Evolutionary conservation across 1,140 invertebrate species (phyloP).

Genomic region (Drosophila repleta): DNA sequence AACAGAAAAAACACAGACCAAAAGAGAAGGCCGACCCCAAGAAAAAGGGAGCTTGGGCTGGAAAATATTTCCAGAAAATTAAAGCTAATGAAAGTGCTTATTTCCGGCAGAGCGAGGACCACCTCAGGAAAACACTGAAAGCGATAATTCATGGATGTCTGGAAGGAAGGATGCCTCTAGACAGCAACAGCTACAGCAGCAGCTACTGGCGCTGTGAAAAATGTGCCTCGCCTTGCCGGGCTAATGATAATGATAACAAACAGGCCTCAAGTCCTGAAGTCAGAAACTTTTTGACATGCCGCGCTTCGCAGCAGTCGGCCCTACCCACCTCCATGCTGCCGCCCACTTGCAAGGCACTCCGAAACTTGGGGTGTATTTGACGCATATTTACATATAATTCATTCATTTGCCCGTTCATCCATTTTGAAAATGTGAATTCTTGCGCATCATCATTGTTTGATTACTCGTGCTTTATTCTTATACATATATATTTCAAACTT

Average conservation of each 20-base stretch:
- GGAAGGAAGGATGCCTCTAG: conserved; percentile 1
- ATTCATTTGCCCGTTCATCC: conserved; percentile 69
- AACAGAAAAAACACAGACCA: conserved; percentile 50
- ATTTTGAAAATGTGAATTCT: conserved; percentile 79
- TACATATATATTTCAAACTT: conserved; percentile 2
- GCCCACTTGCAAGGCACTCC: background rate
- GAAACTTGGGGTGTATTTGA: conserved; percentile 22
- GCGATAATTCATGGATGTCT: conserved; percentile 76
- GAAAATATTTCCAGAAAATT: conserved; percentile 82
- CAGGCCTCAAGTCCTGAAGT: conserved; percentile 73
- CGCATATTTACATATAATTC: conserved; percentile 78
- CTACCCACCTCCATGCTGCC: background rate
- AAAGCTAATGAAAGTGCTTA: conserved; percentile 82
- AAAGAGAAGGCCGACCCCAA: conserved; percentile 43
- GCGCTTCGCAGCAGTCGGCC: conserved; percentile 27
- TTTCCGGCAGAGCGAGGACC: conserved; percentile 11
- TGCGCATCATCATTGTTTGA: conserved; percentile 83
- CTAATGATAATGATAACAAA: conserved; percentile 83
- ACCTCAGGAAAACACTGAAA: conserved; percentile 77
- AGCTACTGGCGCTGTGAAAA: conserved; percentile 49
- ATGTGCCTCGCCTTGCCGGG: conserved; percentile 49
- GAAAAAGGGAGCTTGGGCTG: conserved; percentile 34
- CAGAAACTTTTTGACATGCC: conserved; percentile 78
- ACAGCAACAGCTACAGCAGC: background rate
- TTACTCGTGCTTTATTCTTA: conserved; percentile 71